Base-by-base conservation (phyloP, 2,888 invertebrate genomes). In the Tortrix viridana region DNA sequence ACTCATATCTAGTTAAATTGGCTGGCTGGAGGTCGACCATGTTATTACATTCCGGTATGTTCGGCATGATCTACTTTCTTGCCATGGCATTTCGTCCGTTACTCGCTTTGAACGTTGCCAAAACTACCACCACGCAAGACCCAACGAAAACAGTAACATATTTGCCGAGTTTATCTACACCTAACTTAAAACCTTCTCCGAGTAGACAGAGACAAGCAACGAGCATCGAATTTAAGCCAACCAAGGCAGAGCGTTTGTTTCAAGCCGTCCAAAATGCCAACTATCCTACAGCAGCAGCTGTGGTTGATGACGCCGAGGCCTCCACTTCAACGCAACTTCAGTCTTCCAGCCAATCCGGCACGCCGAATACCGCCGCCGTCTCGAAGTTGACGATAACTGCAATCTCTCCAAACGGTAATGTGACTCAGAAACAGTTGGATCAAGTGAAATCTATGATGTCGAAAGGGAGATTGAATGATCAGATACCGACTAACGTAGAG, bases 101-200 rank as follows among this genome's bases (percentile, higher is more conserved):
- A 46, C 68, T 89, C 19, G 84, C 89, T 41, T 67, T 92, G 60
- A 83, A 86, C 19, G 84, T 92, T 12, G 71, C 76, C 14, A 81
- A 81, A 67, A 76, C 81, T 5, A 41, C 57, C 12, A 50, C 79
- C 19, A 76, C 79, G 53, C 82, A 82, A 48, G 88, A 88, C 54
- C 78, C 83, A 26, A 86, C 85, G 23, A 81, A 82, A 32, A 89
- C 89, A 18, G 85, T 90, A 7, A 86, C 89, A 7, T 91, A 85
- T 73, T 80, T 92, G 69, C 91, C 91, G 32, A 32, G 12, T 12
- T 2, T 32, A 66, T 76, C 84, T 32, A 71, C 78, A 47, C 76
- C 75, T 59, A 73, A 56, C 23, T 41, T 81, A 38, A 75, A 71
- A 65, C 38, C 72, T 18, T 41, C 75, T 48, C 56, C 74, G 26